Conservation (phyloP, 1,140 invertebrate genomes). For the Trissolcus basalis region DNA sequence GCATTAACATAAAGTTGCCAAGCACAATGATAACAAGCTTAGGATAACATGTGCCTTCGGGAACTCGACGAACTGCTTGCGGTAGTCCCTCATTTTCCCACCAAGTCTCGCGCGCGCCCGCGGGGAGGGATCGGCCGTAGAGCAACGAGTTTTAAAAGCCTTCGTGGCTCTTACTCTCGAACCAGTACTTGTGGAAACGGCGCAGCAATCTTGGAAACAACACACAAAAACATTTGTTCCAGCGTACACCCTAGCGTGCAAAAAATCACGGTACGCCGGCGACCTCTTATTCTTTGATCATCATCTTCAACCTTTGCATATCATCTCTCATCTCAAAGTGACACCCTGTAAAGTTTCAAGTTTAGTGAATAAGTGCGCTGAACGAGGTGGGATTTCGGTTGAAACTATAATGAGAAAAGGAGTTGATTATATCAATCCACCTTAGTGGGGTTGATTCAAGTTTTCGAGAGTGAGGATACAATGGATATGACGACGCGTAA, state of each 20-base stretch:
- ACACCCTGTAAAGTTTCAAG: too few species aligned
- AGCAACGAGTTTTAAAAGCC: slow-evolving; percentile 58
- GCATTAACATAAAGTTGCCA: slow-evolving; percentile 48
- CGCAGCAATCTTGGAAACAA: slow-evolving; percentile 41
- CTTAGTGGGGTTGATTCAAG: too few species aligned
- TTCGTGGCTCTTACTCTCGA: slow-evolving; percentile 51
- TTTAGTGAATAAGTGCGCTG: too few species aligned
- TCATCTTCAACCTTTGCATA: slow-evolving; percentile 6
- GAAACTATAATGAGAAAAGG: too few species aligned
- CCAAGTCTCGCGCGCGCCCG: slow-evolving; percentile 24
- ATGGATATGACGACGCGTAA: slow-evolving; percentile 13
- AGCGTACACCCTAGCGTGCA: slow-evolving; percentile 4
- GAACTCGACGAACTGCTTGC: slow-evolving; percentile 42
- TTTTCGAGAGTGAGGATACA: slow-evolving; percentile 12
- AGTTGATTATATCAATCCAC: too few species aligned
- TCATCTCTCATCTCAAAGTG: too few species aligned
- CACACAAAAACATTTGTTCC: slow-evolving; percentile 23
- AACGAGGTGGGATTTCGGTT: too few species aligned
- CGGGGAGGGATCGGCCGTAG: slow-evolving; percentile 38
- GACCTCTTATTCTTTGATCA: slow-evolving; percentile 13
- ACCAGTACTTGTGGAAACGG: slow-evolving; percentile 50
- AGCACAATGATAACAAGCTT: slow-evolving; percentile 41
- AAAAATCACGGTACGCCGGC: slow-evolving; percentile 38
- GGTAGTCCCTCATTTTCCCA: slow-evolving; percentile 54
- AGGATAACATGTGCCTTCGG: slow-evolving; percentile 43